Evolutionary conservation across 2,888 invertebrate species (phyloP), one percentile per base, ranked within the genome.

Genomic region (Colostygia pectinataria): DNA sequence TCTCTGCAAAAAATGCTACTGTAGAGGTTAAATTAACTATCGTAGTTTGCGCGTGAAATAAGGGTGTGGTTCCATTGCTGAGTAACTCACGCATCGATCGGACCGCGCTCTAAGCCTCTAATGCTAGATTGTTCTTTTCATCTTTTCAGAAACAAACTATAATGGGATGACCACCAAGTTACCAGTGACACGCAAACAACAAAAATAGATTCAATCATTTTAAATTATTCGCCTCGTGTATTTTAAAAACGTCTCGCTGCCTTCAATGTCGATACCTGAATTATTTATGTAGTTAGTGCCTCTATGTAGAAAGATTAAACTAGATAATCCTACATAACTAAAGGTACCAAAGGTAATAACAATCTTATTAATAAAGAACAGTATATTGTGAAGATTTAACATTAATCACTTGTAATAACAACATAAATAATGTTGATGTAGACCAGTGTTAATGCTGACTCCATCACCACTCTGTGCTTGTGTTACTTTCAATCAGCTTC

Each of bases 401-500:
- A 84, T 87, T 83, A 85, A 88, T 88, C 85, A 82, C 71, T 68
- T 65, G 74, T 71, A 80, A 74, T 80, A 79, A 77, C 74, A 79
- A 81, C 80, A 86, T 88, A 88, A 88, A 87, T 88, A 81, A 85
- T 78, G 72, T 80, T 79, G 81, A 83, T 86, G 85, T 76, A 81
- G 73, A 74, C 73, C 71, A 73, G 72, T 71, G 77, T 65, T 74
- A 80, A 82, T 80, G 71, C 77, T 69, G 68, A 23, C 13, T 13
- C 27, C 38, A 28, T 12, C 48, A 42, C 10, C 32, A 32, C 20
- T 20, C 1, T 6, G 6, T 4, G 3, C 6, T 20, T 20, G 20
- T 18, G 9, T 24, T 27, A 28, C 28, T 24, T 25, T 12, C 23
- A 23, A 27, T 33, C 7, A 13, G 14, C 9, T 7, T 33, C 9